These are phyloP conservation scores for Ictalurus furcatus DNA, from an alignment of 2,113 vertebrate genomes.

Conservation along the genomic window DNA sequence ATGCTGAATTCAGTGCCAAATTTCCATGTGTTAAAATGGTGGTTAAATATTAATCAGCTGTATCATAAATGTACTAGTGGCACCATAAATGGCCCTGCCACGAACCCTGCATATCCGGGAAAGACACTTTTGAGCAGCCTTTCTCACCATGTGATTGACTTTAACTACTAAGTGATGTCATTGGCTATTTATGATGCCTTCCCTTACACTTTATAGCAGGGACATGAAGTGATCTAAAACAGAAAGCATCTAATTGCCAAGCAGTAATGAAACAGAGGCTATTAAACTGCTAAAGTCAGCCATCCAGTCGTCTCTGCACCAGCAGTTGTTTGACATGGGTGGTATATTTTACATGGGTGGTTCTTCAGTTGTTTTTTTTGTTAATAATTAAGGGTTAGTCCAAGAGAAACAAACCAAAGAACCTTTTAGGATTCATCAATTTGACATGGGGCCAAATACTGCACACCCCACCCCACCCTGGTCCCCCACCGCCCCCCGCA, in stretches of 20 bases:
- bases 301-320: constrained; percentile 4
- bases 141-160: constrained; percentile 6
- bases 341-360: neutral
- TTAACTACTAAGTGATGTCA: constrained; percentile 45
- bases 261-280: constrained; percentile 27
- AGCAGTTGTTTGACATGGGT: constrained; percentile 19
- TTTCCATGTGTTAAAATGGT: constrained; percentile 10
- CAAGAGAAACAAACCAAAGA: neutral
- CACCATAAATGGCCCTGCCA: neutral
- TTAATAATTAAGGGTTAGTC: neutral
- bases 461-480: neutral
- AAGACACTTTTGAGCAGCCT: neutral
- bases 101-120: neutral
- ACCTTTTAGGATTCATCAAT: neutral
- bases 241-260: constrained; percentile 35
- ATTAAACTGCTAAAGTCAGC: constrained; percentile 33
- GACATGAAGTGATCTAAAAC: constrained; percentile 38
- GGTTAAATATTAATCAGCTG: constrained; percentile 24
- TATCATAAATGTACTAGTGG: neutral
- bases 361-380: neutral
- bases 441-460: neutral
- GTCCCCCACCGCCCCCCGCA: neutral
- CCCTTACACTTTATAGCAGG: constrained; percentile 17
- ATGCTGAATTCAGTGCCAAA: neutral
- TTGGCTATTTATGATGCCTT: constrained; percentile 28